Evolutionary conservation across 2,797 vertebrate species (phyloP).

Genomic region (Enteromius afrohamiltoni): DNA sequence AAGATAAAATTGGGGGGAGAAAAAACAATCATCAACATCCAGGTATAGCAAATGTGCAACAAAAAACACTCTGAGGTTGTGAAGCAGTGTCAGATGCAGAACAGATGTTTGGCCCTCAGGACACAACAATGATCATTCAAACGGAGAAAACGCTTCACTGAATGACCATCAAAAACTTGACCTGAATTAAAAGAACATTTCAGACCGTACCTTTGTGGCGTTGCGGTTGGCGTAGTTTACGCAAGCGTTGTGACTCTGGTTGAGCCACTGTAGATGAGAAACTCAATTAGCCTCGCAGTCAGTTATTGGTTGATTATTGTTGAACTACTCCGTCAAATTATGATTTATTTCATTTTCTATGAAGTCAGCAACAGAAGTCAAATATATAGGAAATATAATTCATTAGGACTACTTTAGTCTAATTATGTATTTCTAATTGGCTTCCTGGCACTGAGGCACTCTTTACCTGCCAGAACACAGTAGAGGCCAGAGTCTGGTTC

Average conservation of each 20-base stretch:
- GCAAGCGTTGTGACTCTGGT: constrained; percentile 90
- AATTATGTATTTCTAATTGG: background rate
- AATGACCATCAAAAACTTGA: constrained; percentile 51
- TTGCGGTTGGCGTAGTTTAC: constrained; percentile 93
- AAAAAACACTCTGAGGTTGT: background rate
- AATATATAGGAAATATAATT: background rate
- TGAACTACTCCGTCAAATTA: background rate
- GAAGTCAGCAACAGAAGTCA: constrained; percentile 7
- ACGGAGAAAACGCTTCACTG: constrained; percentile 47
- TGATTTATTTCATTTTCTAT: background rate
- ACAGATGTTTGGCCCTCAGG: constrained; percentile 53
- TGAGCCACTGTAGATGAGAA: constrained; percentile 82
- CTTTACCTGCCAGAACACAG: constrained; percentile 89
- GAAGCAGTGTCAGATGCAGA: constrained; percentile 49
- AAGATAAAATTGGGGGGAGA: constrained; percentile 9
- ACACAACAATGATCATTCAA: constrained; percentile 48
- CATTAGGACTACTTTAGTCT: background rate
- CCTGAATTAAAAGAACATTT: constrained; percentile 32
- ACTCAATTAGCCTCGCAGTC: background rate
- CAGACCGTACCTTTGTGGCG: constrained; percentile 81
- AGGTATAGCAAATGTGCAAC: constrained; percentile 5
- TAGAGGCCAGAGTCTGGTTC: constrained; percentile 87
- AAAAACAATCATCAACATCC: constrained; percentile 24
- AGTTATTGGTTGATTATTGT: background rate
- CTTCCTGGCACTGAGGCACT: background rate